Evolutionary conservation across 2,113 vertebrate species (phyloP).

Genomic region (Peromyscus polionotus): DNA sequence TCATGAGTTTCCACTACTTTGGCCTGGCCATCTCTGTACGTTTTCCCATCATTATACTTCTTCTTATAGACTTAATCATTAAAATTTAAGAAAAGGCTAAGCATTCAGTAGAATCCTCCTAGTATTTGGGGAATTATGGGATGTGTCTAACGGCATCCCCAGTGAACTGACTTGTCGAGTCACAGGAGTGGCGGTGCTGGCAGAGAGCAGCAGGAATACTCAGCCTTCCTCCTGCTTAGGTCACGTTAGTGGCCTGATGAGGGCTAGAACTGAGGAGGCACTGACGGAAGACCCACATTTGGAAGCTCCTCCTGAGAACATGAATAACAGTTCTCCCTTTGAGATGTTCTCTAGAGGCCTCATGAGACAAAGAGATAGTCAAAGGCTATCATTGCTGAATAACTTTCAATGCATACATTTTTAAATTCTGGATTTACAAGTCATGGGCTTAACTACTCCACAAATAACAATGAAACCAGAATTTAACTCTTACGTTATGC

Average conservation of each 20-base stretch:
- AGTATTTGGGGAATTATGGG: neutral
- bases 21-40: no score
- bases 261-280: neutral
- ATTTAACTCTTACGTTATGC: constrained; percentile 10
- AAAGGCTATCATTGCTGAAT: neutral
- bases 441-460: neutral
- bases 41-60: no score
- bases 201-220: fast-evolving
- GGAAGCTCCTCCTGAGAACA: neutral
- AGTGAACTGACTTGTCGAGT: neutral
- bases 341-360: neutral
- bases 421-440: neutral
- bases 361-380: neutral
- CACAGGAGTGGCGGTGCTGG: fast-evolving
- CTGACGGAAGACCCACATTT: neutral
- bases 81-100: neutral
- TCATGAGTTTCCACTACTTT: no score
- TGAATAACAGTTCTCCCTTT: neutral
- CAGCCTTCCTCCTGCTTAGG: neutral
- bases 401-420: neutral
- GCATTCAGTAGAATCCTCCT: neutral
- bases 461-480: neutral
- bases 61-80: neutral
- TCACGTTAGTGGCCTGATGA: neutral
- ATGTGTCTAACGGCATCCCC: neutral